Conservation (phyloP, 1,140 invertebrate genomes). For the Drosophila sp. region DNA sequence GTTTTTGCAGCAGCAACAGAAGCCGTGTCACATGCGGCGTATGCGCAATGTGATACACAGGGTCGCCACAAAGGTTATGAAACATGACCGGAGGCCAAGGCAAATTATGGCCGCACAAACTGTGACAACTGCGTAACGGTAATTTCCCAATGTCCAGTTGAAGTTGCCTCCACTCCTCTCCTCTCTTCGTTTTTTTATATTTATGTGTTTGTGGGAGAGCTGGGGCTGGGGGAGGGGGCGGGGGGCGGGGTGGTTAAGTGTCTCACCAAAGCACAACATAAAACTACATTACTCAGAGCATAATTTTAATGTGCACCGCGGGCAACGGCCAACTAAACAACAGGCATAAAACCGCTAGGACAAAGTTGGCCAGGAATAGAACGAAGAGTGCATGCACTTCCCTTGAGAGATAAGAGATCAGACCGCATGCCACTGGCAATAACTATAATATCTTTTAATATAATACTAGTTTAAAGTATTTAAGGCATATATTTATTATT, state of each 20-base stretch:
- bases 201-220: slow-evolving; percentile 53
- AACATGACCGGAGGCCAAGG: slow-evolving; percentile 65
- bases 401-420: not conserved
- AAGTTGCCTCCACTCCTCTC: slow-evolving; percentile 1
- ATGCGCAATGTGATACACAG: slow-evolving; percentile 53
- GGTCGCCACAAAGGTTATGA: slow-evolving; percentile 63
- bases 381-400: slow-evolving; percentile 18
- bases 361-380: not conserved
- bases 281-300: slow-evolving; percentile 72
- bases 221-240: too few relatives aligned
- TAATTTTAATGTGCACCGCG: slow-evolving; percentile 75
- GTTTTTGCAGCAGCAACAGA: slow-evolving; percentile 7
- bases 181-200: slow-evolving; percentile 42
- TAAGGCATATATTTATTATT: not conserved
- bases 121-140: slow-evolving; percentile 77
- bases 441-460: not conserved
- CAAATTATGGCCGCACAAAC: slow-evolving; percentile 66
- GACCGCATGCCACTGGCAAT: not conserved
- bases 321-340: slow-evolving; percentile 60
- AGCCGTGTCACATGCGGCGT: slow-evolving; percentile 44
- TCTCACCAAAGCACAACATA: slow-evolving; percentile 51
- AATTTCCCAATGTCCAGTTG: slow-evolving; percentile 78
- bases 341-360: slow-evolving; percentile 56
- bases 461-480: not conserved
- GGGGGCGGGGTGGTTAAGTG: slow-evolving; percentile 20